A percentile compares a stretch with the other conserved stretches of the same genome.
phyloP scores from a whole-genome alignment of 2,888 invertebrate genomes.

The Microctonus brassicae region DNA sequence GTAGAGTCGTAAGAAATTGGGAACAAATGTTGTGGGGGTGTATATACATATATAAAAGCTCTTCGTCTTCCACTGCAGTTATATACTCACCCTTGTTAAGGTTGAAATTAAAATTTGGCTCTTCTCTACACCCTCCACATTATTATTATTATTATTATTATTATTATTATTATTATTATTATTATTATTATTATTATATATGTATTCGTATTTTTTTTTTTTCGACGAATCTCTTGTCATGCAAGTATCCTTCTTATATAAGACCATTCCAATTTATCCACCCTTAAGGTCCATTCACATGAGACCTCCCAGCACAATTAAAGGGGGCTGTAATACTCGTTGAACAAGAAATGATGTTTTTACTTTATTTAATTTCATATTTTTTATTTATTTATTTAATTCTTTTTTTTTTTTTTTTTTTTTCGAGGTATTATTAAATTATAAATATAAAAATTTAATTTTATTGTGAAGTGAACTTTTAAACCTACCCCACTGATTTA shows the following conservation, averaged over 20 bases:
- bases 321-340: neutral
- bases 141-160: constrained; percentile 1
- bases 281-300: constrained; percentile 44
- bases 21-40: constrained; percentile 20
- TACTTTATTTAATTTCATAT: neutral
- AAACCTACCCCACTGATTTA: too few relatives aligned
- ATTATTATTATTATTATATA: neutral
- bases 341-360: neutral
- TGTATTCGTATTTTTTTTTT: neutral
- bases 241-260: constrained; percentile 51
- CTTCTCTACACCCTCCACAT: constrained; percentile 37
- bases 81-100: constrained; percentile 56
- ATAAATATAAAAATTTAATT: too few relatives aligned
- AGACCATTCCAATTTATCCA: constrained; percentile 52
- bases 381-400: neutral
- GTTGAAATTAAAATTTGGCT: constrained; percentile 64
- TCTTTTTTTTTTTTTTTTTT: too few relatives aligned
- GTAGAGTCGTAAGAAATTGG: constrained; percentile 18
- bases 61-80: constrained; percentile 24
- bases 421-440: too few relatives aligned
- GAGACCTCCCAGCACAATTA: neutral
- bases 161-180: constrained; percentile 5
- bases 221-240: constrained; percentile 38
- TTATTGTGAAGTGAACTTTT: too few relatives aligned
- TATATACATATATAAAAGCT: constrained; percentile 2